Percentiles rank a stretch among this genome's conserved stretches.
Conservation (phyloP, 2,113 vertebrate genomes). For the Lontra canadensis region DNA sequence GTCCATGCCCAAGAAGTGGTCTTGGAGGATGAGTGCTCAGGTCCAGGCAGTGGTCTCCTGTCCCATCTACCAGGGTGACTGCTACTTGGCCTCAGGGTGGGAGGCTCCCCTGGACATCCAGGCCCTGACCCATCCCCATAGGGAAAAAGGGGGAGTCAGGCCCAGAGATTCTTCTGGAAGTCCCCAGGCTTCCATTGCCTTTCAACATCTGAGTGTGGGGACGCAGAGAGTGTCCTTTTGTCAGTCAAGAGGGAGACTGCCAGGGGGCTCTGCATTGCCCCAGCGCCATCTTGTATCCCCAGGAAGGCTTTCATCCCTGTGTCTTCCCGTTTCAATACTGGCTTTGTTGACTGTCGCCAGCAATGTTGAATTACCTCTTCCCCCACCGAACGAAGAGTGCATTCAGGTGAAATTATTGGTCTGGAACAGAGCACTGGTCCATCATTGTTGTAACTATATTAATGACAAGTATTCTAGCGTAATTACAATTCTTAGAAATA, state of each 20-base stretch:
- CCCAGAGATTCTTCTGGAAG: not conserved
- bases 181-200: not conserved
- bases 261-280: constrained; percentile 43
- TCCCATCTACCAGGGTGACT: not conserved
- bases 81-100: no score
- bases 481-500: constrained; percentile 68
- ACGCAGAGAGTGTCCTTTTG: constrained; percentile 42
- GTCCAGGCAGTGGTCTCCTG: not conserved
- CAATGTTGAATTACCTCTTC: constrained; percentile 61
- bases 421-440: constrained; percentile 66
- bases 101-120: not conserved
- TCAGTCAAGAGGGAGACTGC: constrained; percentile 14
- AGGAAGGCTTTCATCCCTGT: constrained; percentile 45
- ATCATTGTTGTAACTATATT: constrained; percentile 60
- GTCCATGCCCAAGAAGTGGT: not conserved
- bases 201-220: not conserved
- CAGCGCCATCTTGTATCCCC: not conserved
- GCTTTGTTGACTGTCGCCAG: constrained; percentile 43
- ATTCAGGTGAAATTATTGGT: constrained; percentile 72
- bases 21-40: not conserved
- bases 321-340: constrained; percentile 45
- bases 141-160: not conserved
- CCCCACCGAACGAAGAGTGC: constrained; percentile 51
- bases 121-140: not conserved
- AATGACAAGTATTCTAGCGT: constrained; percentile 55